Evolutionary conservation across 2,888 invertebrate genomes (phyloP).

Genomic region (Galeruca laticollis): DNA sequence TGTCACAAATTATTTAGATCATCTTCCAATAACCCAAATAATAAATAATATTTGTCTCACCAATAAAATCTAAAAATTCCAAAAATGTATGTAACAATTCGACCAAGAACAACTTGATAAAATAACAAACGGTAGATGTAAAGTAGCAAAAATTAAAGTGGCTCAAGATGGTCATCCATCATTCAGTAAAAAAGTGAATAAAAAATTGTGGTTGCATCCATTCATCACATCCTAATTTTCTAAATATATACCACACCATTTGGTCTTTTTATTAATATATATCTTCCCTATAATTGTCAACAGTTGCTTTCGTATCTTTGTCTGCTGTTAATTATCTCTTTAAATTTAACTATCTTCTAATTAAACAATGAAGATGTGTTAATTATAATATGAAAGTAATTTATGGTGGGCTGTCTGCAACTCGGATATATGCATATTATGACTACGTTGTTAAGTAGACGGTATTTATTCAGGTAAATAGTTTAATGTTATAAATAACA

Average conservation of each 20-base stretch:
- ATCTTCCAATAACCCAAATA: too few relatives aligned
- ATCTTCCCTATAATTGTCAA: constrained; percentile 25
- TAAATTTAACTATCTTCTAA: constrained; percentile 22
- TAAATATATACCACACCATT: constrained; percentile 7
- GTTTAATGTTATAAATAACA: background rate
- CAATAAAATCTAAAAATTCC: too few relatives aligned
- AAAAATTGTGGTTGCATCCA: background rate
- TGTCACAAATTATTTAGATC: too few relatives aligned
- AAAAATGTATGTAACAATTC: too few relatives aligned
- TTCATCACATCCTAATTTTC: constrained; percentile 16
- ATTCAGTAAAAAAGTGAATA: background rate
- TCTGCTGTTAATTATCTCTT: constrained; percentile 24
- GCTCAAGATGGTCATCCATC: background rate
- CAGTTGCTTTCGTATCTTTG: constrained; percentile 2
- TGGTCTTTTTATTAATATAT: constrained; percentile 8
- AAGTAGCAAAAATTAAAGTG: constrained; percentile 11
- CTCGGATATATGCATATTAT: background rate
- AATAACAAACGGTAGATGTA: background rate
- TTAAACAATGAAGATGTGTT: constrained; percentile 26
- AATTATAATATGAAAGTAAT: constrained; percentile 17
- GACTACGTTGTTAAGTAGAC: background rate
- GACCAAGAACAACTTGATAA: too few relatives aligned
- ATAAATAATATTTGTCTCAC: too few relatives aligned
- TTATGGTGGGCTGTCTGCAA: constrained; percentile 1
- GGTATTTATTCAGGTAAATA: background rate